Evolutionary conservation across 1,140 invertebrate genomes (phyloP), one percentile per base, ranked within the genome.

Genomic region (Archegozetes longisetosus): DNA sequence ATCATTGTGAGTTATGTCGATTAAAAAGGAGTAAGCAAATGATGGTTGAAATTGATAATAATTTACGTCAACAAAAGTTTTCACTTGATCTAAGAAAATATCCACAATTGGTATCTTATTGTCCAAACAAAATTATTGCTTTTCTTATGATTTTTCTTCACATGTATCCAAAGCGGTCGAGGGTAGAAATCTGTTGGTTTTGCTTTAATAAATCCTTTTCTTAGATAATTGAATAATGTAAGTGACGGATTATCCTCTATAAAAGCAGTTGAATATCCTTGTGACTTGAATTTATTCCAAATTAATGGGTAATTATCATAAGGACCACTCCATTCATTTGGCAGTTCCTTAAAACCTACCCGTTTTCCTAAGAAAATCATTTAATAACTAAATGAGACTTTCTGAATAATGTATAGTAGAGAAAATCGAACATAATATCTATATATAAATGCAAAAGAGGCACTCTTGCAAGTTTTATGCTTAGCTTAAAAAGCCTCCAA

Each of bases 111-210:
- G 22, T 24, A 64, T 17, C 27, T 53, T 53, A 23, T 61, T 17
- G n/a, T 64, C 53, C 28, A 61, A 60, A 56, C 54, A 63, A 28
- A 20, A 28, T 22, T 29, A 46, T 9, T 29, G 0, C 57, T 23
- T 2, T 55, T n/a, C 28, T 62, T 53, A 24, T 64, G 55, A 0
- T 65, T 60, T 17, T 25, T n/a, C 22, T 51, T 20, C 14, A 62
- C 28, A 22, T 17, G 27, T 14, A 68, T 53, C 50, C 63, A 80
- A 68, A 84, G 87, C 0, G 85, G 83, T 52, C 84, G 73, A 29
- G 83, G 74, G 64, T 88, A 89, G 67, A 86, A 89, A 69, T 91
- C 84, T 0, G 83, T 85, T 0, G 88, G 86, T 23, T 79, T 79
- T 17, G 9, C n/a, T n/a, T 80, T 73, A 13, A 77, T 71, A 68